Evolutionary conservation across 2,113 vertebrate species (phyloP).

Genomic region (Turnix velox): DNA sequence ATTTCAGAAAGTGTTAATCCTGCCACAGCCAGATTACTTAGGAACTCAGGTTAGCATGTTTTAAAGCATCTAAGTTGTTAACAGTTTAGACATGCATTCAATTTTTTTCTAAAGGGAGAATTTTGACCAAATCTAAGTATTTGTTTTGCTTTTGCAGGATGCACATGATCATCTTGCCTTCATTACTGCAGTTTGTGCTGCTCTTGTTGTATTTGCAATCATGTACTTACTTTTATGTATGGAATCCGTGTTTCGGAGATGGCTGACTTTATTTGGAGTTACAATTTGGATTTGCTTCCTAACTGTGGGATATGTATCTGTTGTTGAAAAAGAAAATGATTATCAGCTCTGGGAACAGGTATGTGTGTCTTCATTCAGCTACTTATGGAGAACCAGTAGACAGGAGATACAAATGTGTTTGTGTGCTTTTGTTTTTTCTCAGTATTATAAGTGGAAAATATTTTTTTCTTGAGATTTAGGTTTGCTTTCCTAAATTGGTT

Average conservation of each 20-base stretch:
- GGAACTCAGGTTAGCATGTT: not conserved
- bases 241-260: constrained; percentile 80
- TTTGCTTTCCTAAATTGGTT: not conserved
- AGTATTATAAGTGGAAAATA: rapidly evolving
- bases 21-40: not conserved
- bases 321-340: constrained; percentile 57
- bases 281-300: constrained; percentile 86
- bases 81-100: not conserved
- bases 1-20: not conserved
- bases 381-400: rapidly evolving
- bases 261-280: constrained; percentile 80
- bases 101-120: not conserved
- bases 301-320: constrained; percentile 83
- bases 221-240: constrained; percentile 84
- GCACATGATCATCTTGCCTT: constrained; percentile 67
- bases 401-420: too few species aligned
- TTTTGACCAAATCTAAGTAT: not conserved
- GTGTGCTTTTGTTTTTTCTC: not conserved
- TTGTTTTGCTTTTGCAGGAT: constrained; percentile 51
- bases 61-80: not conserved
- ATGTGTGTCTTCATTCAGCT: not conserved
- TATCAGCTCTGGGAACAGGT: constrained; percentile 87
- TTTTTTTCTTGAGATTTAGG: not conserved
- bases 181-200: constrained; percentile 76
- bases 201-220: constrained; percentile 79